phyloP scores from a whole-genome alignment of 2,113 vertebrate species.

The Crocuta crocuta region DNA sequence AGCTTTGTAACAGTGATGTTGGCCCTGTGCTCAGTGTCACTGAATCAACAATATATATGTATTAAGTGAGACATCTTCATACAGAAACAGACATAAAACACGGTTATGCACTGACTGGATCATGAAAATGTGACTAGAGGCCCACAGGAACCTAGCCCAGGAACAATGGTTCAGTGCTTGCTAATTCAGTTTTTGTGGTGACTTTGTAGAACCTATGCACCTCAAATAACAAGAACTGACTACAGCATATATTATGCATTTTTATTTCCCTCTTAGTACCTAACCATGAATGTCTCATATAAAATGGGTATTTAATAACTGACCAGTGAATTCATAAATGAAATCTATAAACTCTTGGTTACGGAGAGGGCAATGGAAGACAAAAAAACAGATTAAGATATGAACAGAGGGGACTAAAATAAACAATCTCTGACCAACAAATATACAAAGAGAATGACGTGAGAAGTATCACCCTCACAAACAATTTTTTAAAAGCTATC shows the following conservation, averaged over 20 bases:
- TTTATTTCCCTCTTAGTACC: neutral
- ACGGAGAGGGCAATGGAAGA: neutral
- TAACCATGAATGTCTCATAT: neutral
- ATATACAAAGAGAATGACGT: neutral
- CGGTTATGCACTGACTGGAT: neutral
- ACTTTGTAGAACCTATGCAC: neutral
- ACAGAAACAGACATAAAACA: neutral
- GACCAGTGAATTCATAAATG: conserved; percentile 16
- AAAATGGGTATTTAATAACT: conserved; percentile 26
- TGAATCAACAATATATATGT: neutral
- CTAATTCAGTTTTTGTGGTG: neutral
- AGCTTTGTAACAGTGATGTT: neutral
- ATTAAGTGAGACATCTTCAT: neutral
- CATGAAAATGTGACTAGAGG: neutral
- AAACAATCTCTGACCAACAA: neutral
- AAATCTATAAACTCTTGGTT: neutral
- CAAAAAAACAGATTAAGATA: neutral
- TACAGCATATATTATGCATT: neutral
- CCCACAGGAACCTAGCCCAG: neutral
- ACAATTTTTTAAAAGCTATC: neutral
- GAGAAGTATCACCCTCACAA: neutral
- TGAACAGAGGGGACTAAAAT: neutral
- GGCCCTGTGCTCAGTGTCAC: neutral
- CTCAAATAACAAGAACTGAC: neutral
- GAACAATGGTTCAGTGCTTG: neutral